Evolutionary conservation across 2,113 vertebrate species (phyloP).

Genomic region (Heterotis niloticus): DNA sequence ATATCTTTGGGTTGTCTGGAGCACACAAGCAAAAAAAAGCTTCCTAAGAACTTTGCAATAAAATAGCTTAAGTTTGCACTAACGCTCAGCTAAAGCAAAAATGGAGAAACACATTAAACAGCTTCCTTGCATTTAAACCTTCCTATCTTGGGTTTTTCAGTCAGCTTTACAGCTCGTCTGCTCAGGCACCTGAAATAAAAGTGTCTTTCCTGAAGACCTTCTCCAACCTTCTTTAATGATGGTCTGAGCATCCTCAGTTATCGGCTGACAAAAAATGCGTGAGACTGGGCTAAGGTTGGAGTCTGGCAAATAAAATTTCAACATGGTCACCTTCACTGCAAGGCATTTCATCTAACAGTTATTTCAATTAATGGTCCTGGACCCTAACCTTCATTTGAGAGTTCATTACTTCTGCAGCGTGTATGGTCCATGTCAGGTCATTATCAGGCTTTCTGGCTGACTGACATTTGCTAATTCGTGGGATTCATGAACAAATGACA

Average conservation of each 20-base stretch:
- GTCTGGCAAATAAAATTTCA: background rate
- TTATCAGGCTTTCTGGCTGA: conserved; percentile 22
- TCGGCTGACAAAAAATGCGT: background rate
- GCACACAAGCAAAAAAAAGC: too few species aligned
- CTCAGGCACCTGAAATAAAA: too few species aligned
- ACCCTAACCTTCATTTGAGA: conserved; percentile 37
- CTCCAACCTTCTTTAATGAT: background rate
- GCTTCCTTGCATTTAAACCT: too few species aligned
- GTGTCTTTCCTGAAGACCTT: background rate
- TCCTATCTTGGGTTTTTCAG: too few species aligned
- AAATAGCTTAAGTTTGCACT: too few species aligned
- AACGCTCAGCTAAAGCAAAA: too few species aligned
- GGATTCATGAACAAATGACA: conserved; percentile 27
- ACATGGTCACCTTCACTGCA: background rate
- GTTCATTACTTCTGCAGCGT: conserved; percentile 38
- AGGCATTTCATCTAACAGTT: background rate
- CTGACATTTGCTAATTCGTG: conserved; percentile 13
- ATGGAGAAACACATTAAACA: too few species aligned
- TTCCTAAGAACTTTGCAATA: too few species aligned
- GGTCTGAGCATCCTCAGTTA: background rate
- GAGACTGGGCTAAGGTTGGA: background rate
- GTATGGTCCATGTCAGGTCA: conserved; percentile 24
- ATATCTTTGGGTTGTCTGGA: too few species aligned
- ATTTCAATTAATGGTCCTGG: conserved; percentile 40
- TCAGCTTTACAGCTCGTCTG: too few species aligned